Percentiles rank a stretch among this genome's conserved stretches.
Evolutionary conservation across 2,888 invertebrate genomes (phyloP).

Genomic region (Blastobasis lacticolella): DNA sequence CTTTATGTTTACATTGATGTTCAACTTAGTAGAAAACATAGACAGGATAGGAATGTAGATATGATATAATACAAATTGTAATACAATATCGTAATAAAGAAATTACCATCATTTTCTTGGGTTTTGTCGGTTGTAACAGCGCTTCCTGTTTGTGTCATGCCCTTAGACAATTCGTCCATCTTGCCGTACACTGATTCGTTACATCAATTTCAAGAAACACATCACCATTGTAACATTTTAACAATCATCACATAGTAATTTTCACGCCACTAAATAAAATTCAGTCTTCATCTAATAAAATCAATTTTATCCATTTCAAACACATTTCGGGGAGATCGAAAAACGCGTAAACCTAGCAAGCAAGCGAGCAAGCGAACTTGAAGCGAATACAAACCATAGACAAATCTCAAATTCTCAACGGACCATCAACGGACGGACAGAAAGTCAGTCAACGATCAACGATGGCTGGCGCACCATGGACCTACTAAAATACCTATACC

Average conservation of each 20-base stretch:
- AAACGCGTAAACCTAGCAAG: constrained; percentile 5
- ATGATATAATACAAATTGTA: too few relatives aligned
- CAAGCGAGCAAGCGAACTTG: background rate
- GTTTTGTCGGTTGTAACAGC: constrained; percentile 67
- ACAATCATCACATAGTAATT: constrained; percentile 40
- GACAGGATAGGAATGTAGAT: too few relatives aligned
- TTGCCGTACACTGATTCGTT: constrained; percentile 70
- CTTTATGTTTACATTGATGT: too few relatives aligned
- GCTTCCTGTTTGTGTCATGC: constrained; percentile 74
- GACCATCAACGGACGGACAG: too few relatives aligned
- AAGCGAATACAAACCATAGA: background rate
- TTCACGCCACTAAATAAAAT: constrained; percentile 32
- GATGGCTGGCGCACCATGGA: too few relatives aligned
- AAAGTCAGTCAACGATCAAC: too few relatives aligned
- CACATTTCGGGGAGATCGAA: constrained; percentile 31
- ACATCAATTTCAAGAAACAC: constrained; percentile 67
- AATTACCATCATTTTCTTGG: constrained; percentile 65
- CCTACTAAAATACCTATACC: too few relatives aligned
- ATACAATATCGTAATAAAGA: too few relatives aligned
- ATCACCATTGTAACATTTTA: constrained; percentile 41
- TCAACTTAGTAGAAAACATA: too few relatives aligned
- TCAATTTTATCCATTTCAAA: constrained; percentile 52
- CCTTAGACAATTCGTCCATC: constrained; percentile 74
- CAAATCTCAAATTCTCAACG: background rate
- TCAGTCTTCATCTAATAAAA: constrained; percentile 51